A percentile compares a stretch with the other conserved stretches of the same genome.
Conservation (phyloP, 2,797 vertebrate species). For the Gymnoscopelus braueri region DNA sequence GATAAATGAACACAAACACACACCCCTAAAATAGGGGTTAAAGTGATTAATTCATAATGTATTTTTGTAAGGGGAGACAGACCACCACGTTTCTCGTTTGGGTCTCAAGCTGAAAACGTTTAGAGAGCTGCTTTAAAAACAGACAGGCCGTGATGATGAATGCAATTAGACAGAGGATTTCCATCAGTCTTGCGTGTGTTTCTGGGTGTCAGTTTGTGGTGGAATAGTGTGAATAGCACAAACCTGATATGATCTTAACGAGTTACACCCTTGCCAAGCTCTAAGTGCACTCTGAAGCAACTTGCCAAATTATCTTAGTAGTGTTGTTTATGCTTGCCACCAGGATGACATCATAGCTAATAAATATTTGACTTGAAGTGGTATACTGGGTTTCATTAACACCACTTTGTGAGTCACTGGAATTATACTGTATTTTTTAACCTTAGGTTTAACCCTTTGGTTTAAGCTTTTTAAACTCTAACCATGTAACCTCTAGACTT, state of each 20-base stretch:
- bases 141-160: slow-evolving; percentile 43
- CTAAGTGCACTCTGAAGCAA: slow-evolving; percentile 32
- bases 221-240: slow-evolving; percentile 27
- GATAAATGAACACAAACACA: slow-evolving; percentile 12
- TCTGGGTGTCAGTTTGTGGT: slow-evolving; percentile 38
- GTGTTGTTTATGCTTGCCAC: not conserved
- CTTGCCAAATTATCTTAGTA: slow-evolving; percentile 1
- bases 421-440: too few relatives aligned
- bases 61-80: too few relatives aligned
- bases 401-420: too few relatives aligned
- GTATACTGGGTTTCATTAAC: too few relatives aligned
- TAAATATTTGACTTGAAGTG: not conserved
- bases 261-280: slow-evolving; percentile 31
- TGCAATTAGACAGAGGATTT: slow-evolving; percentile 38
- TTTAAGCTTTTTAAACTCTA: too few relatives aligned
- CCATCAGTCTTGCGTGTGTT: slow-evolving; percentile 32
- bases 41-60: too few relatives aligned
- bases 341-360: slow-evolving; percentile 11
- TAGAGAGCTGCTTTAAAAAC: slow-evolving; percentile 21
- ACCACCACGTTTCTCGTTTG: too few relatives aligned
- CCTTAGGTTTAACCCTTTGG: too few relatives aligned
- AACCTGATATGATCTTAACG: slow-evolving; percentile 36
- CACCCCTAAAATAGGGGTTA: slow-evolving; percentile 10
- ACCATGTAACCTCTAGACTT: too few relatives aligned
- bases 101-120: not conserved